A percentile compares a stretch with the other conserved stretches of the same genome.
Evolutionary conservation across 64 coral and sea anemone species (phyloP).

Genomic region (Montipora capricornis): DNA sequence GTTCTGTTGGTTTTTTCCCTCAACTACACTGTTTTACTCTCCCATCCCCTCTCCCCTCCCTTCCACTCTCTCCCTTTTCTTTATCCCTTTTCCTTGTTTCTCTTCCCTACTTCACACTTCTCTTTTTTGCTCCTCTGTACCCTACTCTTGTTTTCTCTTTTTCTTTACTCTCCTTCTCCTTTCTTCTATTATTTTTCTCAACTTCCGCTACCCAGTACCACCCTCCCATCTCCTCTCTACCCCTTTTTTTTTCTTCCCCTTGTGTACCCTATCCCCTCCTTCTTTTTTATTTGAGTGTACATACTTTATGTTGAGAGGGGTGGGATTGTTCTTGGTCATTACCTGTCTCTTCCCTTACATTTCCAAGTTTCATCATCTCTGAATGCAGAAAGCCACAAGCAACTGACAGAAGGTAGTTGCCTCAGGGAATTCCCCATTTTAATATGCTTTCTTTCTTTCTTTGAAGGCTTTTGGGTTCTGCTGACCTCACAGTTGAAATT

Average conservation of each 20-base stretch:
- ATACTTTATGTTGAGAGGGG: too few species aligned
- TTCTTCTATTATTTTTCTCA: neutral
- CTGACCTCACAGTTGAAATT: slow-evolving; percentile 76
- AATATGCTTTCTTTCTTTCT: neutral
- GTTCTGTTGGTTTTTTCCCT: neutral
- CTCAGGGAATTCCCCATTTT: neutral
- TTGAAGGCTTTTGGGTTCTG: slow-evolving; percentile 63
- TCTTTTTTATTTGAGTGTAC: neutral
- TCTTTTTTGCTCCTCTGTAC: neutral
- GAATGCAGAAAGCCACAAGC: too few species aligned
- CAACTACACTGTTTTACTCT: neutral
- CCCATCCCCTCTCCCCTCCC: neutral
- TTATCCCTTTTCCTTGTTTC: neutral
- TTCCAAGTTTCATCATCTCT: too few species aligned
- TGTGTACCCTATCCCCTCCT: neutral
- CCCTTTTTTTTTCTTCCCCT: too few species aligned
- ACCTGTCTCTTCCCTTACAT: neutral
- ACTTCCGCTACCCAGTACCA: too few species aligned
- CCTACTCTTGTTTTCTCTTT: neutral
- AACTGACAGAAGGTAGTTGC: neutral
- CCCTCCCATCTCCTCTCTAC: neutral
- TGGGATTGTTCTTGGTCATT: neutral
- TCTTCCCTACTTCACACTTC: neutral
- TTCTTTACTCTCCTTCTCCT: neutral
- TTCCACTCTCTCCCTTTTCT: neutral